Conservation (phyloP, 2,797 vertebrate species). For the Xiphorhynchus erythropygius region DNA sequence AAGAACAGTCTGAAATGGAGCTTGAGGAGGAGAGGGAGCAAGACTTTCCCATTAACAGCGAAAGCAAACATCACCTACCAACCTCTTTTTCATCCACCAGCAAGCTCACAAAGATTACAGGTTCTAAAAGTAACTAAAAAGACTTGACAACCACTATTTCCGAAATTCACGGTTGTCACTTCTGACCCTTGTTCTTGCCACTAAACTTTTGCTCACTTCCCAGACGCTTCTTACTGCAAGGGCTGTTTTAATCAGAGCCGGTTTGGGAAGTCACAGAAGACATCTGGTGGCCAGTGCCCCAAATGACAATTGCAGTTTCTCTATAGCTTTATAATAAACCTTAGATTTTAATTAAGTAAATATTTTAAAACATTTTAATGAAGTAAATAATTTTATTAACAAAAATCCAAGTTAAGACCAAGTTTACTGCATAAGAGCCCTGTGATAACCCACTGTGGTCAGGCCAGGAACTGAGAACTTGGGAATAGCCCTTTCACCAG, state of each 20-base stretch:
- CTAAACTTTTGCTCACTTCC: neutral
- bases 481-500: neutral
- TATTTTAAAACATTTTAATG: neutral
- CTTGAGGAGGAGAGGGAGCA: neutral
- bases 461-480: neutral
- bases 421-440: neutral
- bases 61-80: slow-evolving; percentile 25
- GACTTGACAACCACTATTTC: neutral
- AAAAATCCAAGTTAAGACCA: neutral
- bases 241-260: neutral
- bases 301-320: neutral
- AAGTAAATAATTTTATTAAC: neutral
- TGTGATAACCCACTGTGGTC: neutral
- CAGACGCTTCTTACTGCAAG: neutral
- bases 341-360: neutral
- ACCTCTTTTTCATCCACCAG: neutral
- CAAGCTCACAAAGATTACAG: neutral
- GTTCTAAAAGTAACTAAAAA: neutral
- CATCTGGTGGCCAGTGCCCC: slow-evolving; percentile 40
- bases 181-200: neutral
- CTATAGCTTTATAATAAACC: neutral
- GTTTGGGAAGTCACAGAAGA: slow-evolving; percentile 18
- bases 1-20: neutral
- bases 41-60: neutral
- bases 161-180: neutral